Evolutionary conservation across 1,140 invertebrate species (phyloP).

Genomic region (Paracyclopina nana): DNA sequence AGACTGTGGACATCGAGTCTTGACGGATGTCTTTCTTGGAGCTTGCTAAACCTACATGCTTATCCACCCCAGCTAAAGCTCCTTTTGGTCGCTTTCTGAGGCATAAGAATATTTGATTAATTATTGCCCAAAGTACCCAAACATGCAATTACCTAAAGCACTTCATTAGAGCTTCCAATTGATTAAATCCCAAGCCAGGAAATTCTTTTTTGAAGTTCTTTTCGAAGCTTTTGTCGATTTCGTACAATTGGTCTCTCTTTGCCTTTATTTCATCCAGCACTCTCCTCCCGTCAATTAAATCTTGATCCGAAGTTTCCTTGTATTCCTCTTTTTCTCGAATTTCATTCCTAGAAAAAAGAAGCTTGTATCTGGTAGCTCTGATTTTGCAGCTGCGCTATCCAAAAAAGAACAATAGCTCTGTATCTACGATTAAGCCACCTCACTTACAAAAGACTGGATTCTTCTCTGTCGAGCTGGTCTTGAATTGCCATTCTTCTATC

Average conservation of each 20-base stretch:
- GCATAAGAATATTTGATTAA: too few relatives aligned
- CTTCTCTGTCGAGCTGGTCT: not conserved
- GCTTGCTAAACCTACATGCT: too few relatives aligned
- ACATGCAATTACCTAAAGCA: conserved; percentile 1
- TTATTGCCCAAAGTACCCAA: too few relatives aligned
- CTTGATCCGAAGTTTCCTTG: not conserved
- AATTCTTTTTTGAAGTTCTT: conserved; percentile 16
- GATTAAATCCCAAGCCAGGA: conserved; percentile 11
- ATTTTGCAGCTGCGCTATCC: not conserved
- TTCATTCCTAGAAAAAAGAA: not conserved
- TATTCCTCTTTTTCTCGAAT: not conserved
- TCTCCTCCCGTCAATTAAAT: not conserved
- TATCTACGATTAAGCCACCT: too few relatives aligned
- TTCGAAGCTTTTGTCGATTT: conserved; percentile 10
- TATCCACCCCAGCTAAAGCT: too few relatives aligned
- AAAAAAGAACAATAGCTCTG: not conserved
- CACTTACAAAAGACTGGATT: not conserved
- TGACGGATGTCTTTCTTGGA: too few relatives aligned
- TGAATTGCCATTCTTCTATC: not conserved
- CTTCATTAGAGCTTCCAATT: conserved; percentile 12
- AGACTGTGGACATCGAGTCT: too few relatives aligned
- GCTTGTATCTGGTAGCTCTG: not conserved
- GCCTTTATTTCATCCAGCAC: not conserved
- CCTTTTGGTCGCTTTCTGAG: too few relatives aligned
- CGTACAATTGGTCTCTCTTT: not conserved